A percentile compares a stretch with the other conserved stretches of the same genome.
Evolutionary conservation across 1,140 invertebrate genomes (phyloP).

Genomic region (Neuroterus valhalla): DNA sequence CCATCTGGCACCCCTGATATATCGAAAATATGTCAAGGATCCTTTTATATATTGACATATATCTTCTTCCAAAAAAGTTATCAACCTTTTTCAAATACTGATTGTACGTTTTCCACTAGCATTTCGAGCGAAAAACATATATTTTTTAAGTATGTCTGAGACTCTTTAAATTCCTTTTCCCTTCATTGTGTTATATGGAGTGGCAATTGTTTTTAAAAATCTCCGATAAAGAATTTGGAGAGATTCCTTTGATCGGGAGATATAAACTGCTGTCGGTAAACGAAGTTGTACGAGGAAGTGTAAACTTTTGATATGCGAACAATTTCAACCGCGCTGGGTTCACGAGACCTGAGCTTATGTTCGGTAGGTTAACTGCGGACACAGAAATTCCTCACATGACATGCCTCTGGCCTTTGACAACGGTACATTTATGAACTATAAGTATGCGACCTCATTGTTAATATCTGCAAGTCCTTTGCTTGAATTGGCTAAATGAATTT

Average conservation of each 20-base stretch:
- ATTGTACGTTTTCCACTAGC: too few species aligned
- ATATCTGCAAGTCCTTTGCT: background rate
- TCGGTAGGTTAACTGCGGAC: constrained; percentile 58
- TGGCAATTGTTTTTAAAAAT: background rate
- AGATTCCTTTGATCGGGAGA: background rate
- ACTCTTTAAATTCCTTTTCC: background rate
- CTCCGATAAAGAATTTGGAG: background rate
- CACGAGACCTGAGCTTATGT: constrained; percentile 37
- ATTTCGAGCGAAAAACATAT: too few species aligned
- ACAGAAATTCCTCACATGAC: constrained; percentile 55
- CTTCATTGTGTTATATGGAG: background rate
- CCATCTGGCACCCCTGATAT: too few species aligned
- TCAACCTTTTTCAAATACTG: too few species aligned
- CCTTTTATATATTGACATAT: too few species aligned
- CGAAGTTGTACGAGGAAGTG: background rate
- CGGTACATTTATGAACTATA: constrained; percentile 51
- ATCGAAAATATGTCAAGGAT: too few species aligned
- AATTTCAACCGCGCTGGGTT: constrained; percentile 53
- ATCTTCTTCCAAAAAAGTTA: too few species aligned
- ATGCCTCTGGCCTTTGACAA: constrained; percentile 58
- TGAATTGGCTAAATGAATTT: background rate
- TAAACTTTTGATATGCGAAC: constrained; percentile 52
- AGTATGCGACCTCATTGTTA: background rate
- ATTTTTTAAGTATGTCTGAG: background rate
- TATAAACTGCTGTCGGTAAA: background rate